Evolutionary conservation across 2,888 invertebrate genomes (phyloP).

Genomic region (Eledona agricola): DNA sequence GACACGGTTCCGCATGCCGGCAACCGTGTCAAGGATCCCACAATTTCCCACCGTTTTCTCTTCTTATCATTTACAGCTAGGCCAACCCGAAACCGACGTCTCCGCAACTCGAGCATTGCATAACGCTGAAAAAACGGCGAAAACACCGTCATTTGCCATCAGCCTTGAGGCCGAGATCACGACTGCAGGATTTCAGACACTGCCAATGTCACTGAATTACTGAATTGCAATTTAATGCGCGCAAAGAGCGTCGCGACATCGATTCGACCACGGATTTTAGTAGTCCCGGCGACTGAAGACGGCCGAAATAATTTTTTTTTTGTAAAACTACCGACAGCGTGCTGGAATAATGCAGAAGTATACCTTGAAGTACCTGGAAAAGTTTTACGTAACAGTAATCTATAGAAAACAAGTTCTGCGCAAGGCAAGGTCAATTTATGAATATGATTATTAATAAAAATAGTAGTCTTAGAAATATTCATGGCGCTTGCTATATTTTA

Average conservation of each 20-base stretch:
- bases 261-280: too few relatives aligned
- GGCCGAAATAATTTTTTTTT: too few relatives aligned
- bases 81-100: conserved; percentile 5
- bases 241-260: too few relatives aligned
- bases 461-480: conserved; percentile 30
- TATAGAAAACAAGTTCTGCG: conserved; percentile 45
- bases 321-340: too few relatives aligned
- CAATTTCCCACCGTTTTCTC: conserved; percentile 31
- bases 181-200: too few relatives aligned
- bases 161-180: too few relatives aligned
- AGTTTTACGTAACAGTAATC: conserved; percentile 31
- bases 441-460: conserved; percentile 37
- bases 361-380: conserved; percentile 21
- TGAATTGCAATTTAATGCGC: too few relatives aligned
- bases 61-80: conserved; percentile 16
- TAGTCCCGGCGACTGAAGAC: too few relatives aligned
- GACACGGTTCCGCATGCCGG: conserved; percentile 36
- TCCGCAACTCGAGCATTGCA: background rate
- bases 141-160: too few relatives aligned
- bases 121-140: too few relatives aligned
- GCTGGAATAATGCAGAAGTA: conserved; percentile 8
- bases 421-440: conserved; percentile 40
- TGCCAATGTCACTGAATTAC: too few relatives aligned
- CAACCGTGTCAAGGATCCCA: conserved; percentile 36
- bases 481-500: conserved; percentile 16